Evolutionary conservation across 2,797 vertebrate genomes (phyloP).

Genomic region (Mus minutoides): DNA sequence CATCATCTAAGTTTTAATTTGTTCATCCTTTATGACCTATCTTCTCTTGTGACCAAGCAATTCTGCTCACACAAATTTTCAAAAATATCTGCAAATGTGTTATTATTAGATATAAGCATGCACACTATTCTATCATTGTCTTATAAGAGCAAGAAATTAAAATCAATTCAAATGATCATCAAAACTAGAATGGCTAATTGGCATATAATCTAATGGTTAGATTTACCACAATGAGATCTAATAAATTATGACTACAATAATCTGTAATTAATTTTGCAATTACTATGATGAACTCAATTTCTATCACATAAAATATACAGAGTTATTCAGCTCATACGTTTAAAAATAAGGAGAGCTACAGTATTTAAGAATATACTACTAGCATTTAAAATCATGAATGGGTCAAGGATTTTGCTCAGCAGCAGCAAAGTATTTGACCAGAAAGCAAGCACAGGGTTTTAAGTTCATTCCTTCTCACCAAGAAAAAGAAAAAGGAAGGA

Average conservation of each 20-base stretch:
- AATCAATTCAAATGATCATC: constrained; percentile 56
- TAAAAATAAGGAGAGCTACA: constrained; percentile 58
- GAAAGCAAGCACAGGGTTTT: not conserved
- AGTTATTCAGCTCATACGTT: not conserved
- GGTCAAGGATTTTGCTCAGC: not conserved
- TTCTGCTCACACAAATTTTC: constrained; percentile 5
- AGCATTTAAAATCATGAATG: constrained; percentile 6
- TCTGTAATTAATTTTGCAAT: constrained; percentile 54
- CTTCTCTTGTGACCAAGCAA: not conserved
- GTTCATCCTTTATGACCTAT: not conserved
- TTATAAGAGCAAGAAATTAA: constrained; percentile 44
- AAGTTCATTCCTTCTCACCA: not conserved
- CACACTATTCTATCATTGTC: not conserved
- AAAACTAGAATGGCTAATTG: constrained; percentile 39
- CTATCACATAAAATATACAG: constrained; percentile 38
- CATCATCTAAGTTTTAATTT: constrained; percentile 12
- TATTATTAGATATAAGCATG: constrained; percentile 27
- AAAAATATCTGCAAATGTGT: constrained; percentile 25
- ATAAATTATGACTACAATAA: constrained; percentile 18
- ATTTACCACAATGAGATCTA: constrained; percentile 17
- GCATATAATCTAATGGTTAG: constrained; percentile 8
- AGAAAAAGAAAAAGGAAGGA: too few species aligned
- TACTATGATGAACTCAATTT: constrained; percentile 3
- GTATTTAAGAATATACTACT: not conserved
- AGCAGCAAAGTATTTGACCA: not conserved